Percentiles rank a stretch among this genome's conserved stretches.
phyloP scores from a whole-genome alignment of 23 tunicate genomes.

The Styela plicata region DNA sequence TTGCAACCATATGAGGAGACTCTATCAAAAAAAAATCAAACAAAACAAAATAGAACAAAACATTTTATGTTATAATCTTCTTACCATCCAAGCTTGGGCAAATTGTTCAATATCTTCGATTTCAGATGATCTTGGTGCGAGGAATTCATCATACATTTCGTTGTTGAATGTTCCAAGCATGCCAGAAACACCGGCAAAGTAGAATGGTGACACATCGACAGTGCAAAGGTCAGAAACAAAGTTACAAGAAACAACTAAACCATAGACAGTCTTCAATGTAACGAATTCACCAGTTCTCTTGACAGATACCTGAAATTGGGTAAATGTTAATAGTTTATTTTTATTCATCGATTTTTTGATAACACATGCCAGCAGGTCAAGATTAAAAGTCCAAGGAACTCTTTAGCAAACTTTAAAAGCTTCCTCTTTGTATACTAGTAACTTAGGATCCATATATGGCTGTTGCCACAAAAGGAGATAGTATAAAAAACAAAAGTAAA shows the following conservation, averaged over 20 bases:
- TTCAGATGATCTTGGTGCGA: slow-evolving; percentile 17
- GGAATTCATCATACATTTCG: slow-evolving; percentile 77
- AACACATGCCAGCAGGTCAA: not conserved
- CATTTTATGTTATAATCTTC: not conserved
- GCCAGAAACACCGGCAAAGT: slow-evolving; percentile 79
- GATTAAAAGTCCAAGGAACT: not conserved
- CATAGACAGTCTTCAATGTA: slow-evolving; percentile 39
- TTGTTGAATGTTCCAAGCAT: slow-evolving; percentile 86
- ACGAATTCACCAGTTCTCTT: slow-evolving; percentile 56
- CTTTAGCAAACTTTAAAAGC: no score
- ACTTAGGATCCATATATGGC: no score
- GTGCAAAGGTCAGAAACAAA: slow-evolving; percentile 58
- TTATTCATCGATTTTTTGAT: not conserved
- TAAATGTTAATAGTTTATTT: not conserved
- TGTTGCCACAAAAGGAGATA: no score
- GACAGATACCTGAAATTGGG: slow-evolving; percentile 45
- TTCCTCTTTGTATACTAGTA: no score
- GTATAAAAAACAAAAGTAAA: no score
- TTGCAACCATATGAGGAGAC: no score
- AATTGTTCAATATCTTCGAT: slow-evolving; percentile 23
- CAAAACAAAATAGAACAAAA: no score
- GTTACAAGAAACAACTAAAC: slow-evolving; percentile 75
- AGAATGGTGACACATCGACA: slow-evolving; percentile 73
- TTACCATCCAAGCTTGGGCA: slow-evolving; percentile 84
- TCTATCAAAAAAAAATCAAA: no score